Evolutionary conservation across 2,113 vertebrate species (phyloP).

Genomic region (Dromaius novaehollandiae): DNA sequence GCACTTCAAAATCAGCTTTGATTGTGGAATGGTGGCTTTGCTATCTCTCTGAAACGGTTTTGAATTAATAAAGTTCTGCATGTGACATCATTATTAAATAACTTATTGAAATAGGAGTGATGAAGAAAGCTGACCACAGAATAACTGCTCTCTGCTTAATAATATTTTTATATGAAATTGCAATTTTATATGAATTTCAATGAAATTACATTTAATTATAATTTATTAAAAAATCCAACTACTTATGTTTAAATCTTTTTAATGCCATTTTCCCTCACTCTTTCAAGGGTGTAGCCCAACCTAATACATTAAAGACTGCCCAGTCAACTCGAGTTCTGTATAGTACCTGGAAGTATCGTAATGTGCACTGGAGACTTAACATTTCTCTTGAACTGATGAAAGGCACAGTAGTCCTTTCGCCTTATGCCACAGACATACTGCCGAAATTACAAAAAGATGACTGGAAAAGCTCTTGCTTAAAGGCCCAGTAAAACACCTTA

Average conservation of each 20-base stretch:
- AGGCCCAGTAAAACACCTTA: neutral
- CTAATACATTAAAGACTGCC: neutral
- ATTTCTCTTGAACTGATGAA: neutral
- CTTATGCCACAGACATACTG: neutral
- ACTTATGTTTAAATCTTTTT: neutral
- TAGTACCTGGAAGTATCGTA: neutral
- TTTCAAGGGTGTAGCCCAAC: neutral
- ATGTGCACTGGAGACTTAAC: neutral
- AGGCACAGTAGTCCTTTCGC: neutral
- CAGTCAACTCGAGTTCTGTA: neutral
- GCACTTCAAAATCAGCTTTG: slow-evolving; percentile 63
- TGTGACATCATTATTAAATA: neutral
- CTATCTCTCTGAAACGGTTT: slow-evolving; percentile 13
- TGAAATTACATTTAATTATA: neutral
- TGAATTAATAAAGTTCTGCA: slow-evolving; percentile 29
- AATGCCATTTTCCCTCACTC: neutral
- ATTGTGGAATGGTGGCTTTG: slow-evolving; percentile 17
- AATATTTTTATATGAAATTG: neutral
- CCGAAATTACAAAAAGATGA: neutral
- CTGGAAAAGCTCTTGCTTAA: neutral
- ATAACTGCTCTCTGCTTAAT: neutral
- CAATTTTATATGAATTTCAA: too few relatives aligned
- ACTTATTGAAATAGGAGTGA: neutral
- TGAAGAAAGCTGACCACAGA: neutral
- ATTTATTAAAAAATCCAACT: neutral